These are phyloP conservation scores for Apodemia mormo DNA, from an alignment of 2,888 invertebrate genomes.

Conservation along the genomic window DNA sequence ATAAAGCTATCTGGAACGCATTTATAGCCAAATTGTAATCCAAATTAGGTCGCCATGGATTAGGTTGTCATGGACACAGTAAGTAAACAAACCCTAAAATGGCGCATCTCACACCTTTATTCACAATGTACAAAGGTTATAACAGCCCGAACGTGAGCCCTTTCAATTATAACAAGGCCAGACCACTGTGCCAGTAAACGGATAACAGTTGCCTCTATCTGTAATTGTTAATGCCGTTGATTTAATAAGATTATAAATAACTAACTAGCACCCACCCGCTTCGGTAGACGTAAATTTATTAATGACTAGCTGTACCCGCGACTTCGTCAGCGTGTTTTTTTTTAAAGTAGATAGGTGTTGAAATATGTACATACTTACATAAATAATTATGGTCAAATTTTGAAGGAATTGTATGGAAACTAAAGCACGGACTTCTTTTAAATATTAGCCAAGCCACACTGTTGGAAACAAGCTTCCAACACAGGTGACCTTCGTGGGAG, in stretches of 20 bases:
- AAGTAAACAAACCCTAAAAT: slow-evolving; percentile 42
- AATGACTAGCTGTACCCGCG: too few relatives aligned
- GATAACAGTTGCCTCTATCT: background rate
- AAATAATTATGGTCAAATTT: too few relatives aligned
- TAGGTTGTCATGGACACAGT: slow-evolving; percentile 46
- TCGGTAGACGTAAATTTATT: too few relatives aligned
- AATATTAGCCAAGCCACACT: too few relatives aligned
- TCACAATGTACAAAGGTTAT: background rate
- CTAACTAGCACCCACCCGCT: background rate
- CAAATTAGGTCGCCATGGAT: slow-evolving; percentile 9
- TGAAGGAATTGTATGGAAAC: too few relatives aligned
- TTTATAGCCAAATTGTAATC: background rate
- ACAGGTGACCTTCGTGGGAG: too few relatives aligned
- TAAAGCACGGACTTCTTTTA: too few relatives aligned
- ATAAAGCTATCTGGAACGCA: background rate
- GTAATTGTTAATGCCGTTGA: background rate
- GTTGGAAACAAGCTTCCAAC: too few relatives aligned
- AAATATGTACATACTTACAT: too few relatives aligned
- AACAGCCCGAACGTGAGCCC: background rate
- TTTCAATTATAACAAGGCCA: slow-evolving; percentile 28
- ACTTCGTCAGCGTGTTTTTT: too few relatives aligned
- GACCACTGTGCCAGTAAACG: background rate
- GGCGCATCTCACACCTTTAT: background rate
- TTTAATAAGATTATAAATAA: background rate
- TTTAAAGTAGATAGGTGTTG: too few relatives aligned